phyloP scores from a whole-genome alignment of 2,888 invertebrate species.

The Tenthredo livida region DNA sequence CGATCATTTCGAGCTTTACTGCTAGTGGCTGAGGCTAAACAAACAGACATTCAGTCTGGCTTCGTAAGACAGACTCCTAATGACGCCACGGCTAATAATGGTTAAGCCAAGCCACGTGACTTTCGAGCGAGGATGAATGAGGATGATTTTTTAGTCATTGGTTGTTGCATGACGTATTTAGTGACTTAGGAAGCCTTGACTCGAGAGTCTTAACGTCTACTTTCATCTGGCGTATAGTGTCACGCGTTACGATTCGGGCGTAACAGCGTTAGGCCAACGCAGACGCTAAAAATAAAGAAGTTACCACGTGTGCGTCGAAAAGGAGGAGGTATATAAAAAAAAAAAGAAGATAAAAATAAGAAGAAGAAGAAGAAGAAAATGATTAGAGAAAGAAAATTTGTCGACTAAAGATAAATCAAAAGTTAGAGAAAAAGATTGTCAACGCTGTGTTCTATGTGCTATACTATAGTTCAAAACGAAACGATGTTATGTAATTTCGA shows the following conservation, averaged over 20 bases:
- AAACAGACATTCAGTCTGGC: constrained; percentile 12
- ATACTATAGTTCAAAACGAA: not conserved
- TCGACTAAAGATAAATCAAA: constrained; percentile 38
- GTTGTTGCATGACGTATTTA: not conserved
- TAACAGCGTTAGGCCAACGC: constrained; percentile 18
- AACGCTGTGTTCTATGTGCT: not conserved
- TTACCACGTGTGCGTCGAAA: constrained; percentile 52
- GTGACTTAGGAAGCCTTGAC: constrained; percentile 18
- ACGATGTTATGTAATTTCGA: constrained; percentile 6
- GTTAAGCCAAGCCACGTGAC: not conserved
- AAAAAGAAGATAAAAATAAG: constrained; percentile 56
- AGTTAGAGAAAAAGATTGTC: constrained; percentile 5
- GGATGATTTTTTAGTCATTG: constrained; percentile 10
- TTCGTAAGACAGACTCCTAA: not conserved
- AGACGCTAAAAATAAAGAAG: constrained; percentile 22
- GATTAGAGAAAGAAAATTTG: constrained; percentile 57
- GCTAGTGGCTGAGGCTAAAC: not conserved
- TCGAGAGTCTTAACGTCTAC: not conserved
- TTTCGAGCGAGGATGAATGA: not conserved
- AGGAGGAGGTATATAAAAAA: constrained; percentile 15
- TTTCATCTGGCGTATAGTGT: constrained; percentile 34
- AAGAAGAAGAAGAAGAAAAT: constrained; percentile 57
- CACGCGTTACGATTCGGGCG: constrained; percentile 15
- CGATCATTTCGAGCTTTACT: not conserved
- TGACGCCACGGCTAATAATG: not conserved